Evolutionary conservation across 2,797 vertebrate species (phyloP).

Genomic region (Otus scops): DNA sequence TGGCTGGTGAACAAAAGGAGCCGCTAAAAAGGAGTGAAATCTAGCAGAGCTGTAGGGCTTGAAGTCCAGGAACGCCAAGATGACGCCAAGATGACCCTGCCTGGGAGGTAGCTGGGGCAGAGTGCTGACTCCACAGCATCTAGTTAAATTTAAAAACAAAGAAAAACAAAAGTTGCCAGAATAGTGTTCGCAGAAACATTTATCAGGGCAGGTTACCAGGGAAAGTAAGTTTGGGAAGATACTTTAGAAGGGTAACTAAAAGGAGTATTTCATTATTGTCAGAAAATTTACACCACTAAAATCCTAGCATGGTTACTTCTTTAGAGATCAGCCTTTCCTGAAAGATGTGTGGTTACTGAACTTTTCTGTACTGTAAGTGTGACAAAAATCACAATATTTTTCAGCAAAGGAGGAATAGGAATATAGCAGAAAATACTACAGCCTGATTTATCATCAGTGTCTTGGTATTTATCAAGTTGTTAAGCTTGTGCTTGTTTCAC

Average conservation of each 20-base stretch:
- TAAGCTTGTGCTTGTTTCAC: not conserved
- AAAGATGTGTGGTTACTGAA: not conserved
- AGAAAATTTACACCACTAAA: not conserved
- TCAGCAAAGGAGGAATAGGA: not conserved
- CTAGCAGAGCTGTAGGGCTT: not conserved
- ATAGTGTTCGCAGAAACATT: not conserved
- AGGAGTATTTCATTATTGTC: not conserved
- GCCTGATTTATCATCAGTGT: not conserved
- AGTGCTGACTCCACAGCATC: not conserved
- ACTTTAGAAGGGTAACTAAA: not conserved
- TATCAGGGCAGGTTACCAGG: not conserved
- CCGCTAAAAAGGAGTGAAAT: not conserved
- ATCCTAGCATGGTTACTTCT: not conserved
- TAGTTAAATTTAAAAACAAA: not conserved
- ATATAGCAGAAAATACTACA: not conserved
- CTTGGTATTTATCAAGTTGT: not conserved
- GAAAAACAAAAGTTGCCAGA: not conserved
- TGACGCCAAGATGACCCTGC: not conserved
- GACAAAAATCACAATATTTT: not conserved
- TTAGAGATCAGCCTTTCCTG: not conserved
- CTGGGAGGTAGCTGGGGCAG: not conserved
- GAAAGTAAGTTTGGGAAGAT: not conserved
- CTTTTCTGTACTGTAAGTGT: not conserved
- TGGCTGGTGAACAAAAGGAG: not conserved
- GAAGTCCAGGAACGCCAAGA: not conserved